Evolutionary conservation across 2,113 vertebrate species (phyloP), one percentile per base, ranked within the genome.

Genomic region (Nerophis ophidion): DNA sequence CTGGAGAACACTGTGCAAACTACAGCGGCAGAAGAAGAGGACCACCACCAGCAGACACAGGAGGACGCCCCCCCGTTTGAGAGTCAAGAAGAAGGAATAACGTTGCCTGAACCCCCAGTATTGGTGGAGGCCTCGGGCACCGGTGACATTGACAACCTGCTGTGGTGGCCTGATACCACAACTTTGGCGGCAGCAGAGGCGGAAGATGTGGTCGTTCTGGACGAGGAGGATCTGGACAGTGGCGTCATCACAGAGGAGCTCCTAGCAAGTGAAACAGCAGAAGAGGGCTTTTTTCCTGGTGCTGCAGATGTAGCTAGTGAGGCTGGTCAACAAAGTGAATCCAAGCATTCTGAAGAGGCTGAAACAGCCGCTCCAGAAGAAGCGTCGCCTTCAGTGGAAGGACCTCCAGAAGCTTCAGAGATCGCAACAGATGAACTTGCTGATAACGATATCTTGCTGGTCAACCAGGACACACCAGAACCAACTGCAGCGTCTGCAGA

Each of bases 401-500:
- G 60, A 36, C 48, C 52, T 11, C 50, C 48, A 7, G 72, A 68
- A 61, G 48, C 49, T 58, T 77, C 79, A 9, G 49, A 65, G 19
- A 76, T 82, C 62, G 76, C 70, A 2, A 58, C 62, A 46, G 75
- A 75, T 36, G 79, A 84, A 40, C 75, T 87, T 4, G 59, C 70
- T 14, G 75, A 86, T 15, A 85, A 84, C 15, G 82, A 88, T 44
- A 76, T 89, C 17, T 26, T 90, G 51, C 61, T 84, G 42, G 81
- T 87, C 44, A 67, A 69, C 57, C 7, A 50, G 42, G 58, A 75
- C 0, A 35, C 57, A 46, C 36, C 19, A 10, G 64, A 75, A 15
- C 74, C 87, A 1, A 88, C 82, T 0, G 35, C 68, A 7, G 54
- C 77, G n/a, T 86, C 82, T 60, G 83, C 87, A 62, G 82, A 82